Evolutionary conservation across 2,797 vertebrate genomes (phyloP), one percentile per base, ranked within the genome.

Genomic region (Lacerta viridis): DNA sequence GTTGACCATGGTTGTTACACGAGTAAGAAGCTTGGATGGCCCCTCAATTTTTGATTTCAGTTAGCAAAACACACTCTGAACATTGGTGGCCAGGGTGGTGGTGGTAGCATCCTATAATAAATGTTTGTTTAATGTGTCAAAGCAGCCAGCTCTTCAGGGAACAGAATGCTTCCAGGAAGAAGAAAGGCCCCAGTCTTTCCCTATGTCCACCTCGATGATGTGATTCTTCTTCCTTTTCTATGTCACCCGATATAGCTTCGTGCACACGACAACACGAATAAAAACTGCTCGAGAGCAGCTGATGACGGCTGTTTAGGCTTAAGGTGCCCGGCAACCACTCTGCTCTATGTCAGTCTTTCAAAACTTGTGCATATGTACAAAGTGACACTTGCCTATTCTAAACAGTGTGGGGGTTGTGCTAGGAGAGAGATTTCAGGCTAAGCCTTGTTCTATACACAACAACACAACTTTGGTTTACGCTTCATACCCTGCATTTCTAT

Each of bases 401-500:
- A 41, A 86, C 20, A 13, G 33, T 20, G 1, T 29, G 43, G 29
- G 29, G 39, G 27, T 23, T 7, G 74, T 36, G 75, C 27, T 74
- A 61, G 23, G 20, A 13, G 9, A 36, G 17, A 17, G 20, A 18
- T 29, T 69, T 83, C 17, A 50, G 33, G 18, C 17, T 59, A 69
- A 29, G 50, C 25, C 27, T 33, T 77, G n/a, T 7, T 1, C 3
- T 27, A 83, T 9, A 59, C 23, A 59, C 13, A 68, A 15, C 3
- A 1, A 66, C 13, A 33, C n/a, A 36, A 36, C 7, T 36, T 68
- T 64, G 41, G 29, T 27, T 68, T n/a, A 36, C 6, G 10, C 33
- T 5, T 27, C 41, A 25, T 27, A 18, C 1, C 29, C n/a, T 41
- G 43, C 33, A 91, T 83, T 88, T 87, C 76, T 89, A 92, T 91